Evolutionary conservation across 1,140 invertebrate genomes (phyloP), one percentile per base, ranked within the genome.

Genomic region (Leucophenga varia): DNA sequence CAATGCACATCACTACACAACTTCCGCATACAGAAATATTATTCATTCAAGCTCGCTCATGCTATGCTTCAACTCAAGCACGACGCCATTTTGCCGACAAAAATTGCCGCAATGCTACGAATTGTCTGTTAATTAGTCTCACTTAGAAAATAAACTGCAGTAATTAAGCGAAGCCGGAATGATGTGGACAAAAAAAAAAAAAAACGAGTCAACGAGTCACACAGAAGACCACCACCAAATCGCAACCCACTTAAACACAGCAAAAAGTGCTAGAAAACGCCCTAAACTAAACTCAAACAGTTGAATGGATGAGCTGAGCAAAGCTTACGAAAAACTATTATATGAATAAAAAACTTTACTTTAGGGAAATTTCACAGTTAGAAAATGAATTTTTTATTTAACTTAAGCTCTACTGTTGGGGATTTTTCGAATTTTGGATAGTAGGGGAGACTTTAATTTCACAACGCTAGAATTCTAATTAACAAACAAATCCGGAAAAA

Each of bases 71-170:
- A n/a, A n/a, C n/a, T n/a, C n/a, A n/a, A n/a, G n/a, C n/a, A n/a
- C n/a, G n/a, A n/a, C n/a, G n/a, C n/a, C n/a, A n/a, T n/a, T n/a
- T n/a, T n/a, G n/a, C n/a, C n/a, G n/a, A n/a, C n/a, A n/a, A 55
- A 60, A 52, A 65, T 53, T 57, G 56, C 61, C 61, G 57, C 65
- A 68, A 64, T 68, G 60, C 61, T 54, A 56, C 42, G 69, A 72
- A 72, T 69, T 50, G 69, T 46, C 64, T 58, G 69, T 72, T 72
- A 72, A 72, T 72, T 72, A 72, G 69, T 72, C 69, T 65, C 69
- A 72, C 69, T 72, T 72, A 72, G 69, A 72, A 72, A 72, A 72
- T 72, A 72, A 72, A 70, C 69, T 69, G 69, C 69, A 72, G 68
- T 69, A 72, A 72, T 72, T 72, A 72, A 72, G 61, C 58, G 46